Percentiles rank a stretch among this genome's conserved stretches.
phyloP scores from a whole-genome alignment of 2,113 vertebrate species.

The Oncorhynchus mykiss region DNA sequence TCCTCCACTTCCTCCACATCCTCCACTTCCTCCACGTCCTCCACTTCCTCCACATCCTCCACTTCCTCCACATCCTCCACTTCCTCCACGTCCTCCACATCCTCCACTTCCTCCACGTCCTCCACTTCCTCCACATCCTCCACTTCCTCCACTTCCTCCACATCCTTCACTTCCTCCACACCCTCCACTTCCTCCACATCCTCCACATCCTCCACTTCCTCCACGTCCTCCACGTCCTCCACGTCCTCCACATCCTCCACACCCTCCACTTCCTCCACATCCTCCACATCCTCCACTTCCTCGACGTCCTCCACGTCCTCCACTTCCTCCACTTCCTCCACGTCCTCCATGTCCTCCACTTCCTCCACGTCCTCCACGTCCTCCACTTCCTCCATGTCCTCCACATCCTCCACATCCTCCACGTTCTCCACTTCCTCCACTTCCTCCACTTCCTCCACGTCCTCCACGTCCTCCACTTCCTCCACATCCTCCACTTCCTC shows the following conservation, averaged over 20 bases:
- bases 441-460: not conserved
- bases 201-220: slow-evolving; percentile 16
- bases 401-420: no score
- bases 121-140: slow-evolving; percentile 7
- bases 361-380: slow-evolving; percentile 5
- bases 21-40: no score
- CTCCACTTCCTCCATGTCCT: no score
- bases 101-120: no score
- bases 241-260: no score
- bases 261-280: not conserved
- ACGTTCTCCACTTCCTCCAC: slow-evolving; percentile 7
- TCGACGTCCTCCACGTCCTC: no score
- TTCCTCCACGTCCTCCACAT: no score
- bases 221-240: no score
- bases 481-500: not conserved
- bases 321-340: not conserved
- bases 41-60: no score
- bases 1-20: slow-evolving; percentile 2
- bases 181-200: not conserved
- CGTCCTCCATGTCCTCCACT: not conserved
- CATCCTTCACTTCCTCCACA: fast-evolving
- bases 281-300: not conserved
- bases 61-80: slow-evolving; percentile 14
- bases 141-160: not conserved
- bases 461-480: no score